Percentiles rank a stretch among this genome's conserved stretches.
Evolutionary conservation across 2,797 vertebrate genomes (phyloP).

Genomic region (Molossus alvarezi): DNA sequence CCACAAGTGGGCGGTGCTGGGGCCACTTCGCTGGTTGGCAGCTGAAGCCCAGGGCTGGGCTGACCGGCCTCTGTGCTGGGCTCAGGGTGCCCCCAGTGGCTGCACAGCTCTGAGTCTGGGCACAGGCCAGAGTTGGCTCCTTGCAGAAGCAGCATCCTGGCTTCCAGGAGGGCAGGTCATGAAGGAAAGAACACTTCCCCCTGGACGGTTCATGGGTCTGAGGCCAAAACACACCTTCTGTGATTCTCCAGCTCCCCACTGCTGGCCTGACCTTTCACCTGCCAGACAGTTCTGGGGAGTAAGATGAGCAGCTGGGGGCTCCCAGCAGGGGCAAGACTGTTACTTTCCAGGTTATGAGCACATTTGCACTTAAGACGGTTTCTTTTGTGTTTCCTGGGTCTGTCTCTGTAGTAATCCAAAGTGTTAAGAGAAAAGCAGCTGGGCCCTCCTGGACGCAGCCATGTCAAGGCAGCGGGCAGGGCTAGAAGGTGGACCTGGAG

Average conservation of each 20-base stretch:
- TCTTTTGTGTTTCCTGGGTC: no score
- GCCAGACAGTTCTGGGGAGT: conserved; percentile 85
- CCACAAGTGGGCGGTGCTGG: conserved; percentile 34
- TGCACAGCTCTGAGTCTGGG: neutral
- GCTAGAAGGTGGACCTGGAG: conserved; percentile 59
- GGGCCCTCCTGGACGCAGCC: conserved; percentile 86
- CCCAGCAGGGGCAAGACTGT: conserved; percentile 76
- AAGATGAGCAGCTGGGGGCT: conserved; percentile 87
- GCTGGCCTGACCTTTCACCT: neutral
- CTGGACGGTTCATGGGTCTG: no score
- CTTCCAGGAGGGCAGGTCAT: no score
- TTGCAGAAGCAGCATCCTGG: no score
- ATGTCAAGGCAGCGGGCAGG: neutral
- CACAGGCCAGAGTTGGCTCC: neutral
- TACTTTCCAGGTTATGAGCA: conserved; percentile 80
- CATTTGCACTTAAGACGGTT: conserved; percentile 85
- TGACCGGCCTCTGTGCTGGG: neutral
- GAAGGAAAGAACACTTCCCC: no score
- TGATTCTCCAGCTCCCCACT: conserved; percentile 21
- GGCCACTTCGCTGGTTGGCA: neutral
- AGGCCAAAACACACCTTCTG: no score
- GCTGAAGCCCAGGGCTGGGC: conserved; percentile 64
- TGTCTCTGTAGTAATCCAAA: no score
- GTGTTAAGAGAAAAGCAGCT: no score
- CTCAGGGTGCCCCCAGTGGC: neutral